Conservation (phyloP, 2,113 vertebrate species). For the Scopus umbretta region DNA sequence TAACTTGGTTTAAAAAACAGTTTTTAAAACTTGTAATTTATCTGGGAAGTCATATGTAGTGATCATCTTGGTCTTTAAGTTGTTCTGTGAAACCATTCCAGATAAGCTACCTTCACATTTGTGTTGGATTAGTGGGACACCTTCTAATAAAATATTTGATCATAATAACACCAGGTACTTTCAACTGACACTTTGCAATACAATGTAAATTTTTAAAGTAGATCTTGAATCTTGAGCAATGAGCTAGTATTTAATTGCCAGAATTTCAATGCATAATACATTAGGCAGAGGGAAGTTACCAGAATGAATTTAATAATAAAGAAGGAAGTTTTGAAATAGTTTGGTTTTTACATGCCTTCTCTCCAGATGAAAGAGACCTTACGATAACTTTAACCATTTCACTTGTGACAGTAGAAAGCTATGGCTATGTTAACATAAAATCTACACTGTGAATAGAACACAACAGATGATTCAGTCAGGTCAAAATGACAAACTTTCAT, state of each 20-base stretch:
- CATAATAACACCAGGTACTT: background rate
- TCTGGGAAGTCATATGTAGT: background rate
- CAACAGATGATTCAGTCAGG: background rate
- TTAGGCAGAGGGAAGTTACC: background rate
- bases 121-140: background rate
- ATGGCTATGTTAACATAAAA: background rate
- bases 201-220: background rate
- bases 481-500: background rate
- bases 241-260: background rate
- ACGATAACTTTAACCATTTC: background rate
- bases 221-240: background rate
- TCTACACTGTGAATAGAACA: background rate
- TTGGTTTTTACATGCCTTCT: background rate
- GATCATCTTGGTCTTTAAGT: background rate
- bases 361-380: background rate
- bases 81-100: background rate
- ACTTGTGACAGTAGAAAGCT: background rate
- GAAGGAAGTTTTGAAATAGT: background rate
- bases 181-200: background rate
- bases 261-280: background rate
- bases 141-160: background rate
- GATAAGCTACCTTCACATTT: background rate
- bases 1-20: background rate
- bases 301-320: slow-evolving; percentile 1
- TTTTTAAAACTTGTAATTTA: background rate